phyloP scores from a whole-genome alignment of 2,113 vertebrate genomes.

The Hystrix brachyura region DNA sequence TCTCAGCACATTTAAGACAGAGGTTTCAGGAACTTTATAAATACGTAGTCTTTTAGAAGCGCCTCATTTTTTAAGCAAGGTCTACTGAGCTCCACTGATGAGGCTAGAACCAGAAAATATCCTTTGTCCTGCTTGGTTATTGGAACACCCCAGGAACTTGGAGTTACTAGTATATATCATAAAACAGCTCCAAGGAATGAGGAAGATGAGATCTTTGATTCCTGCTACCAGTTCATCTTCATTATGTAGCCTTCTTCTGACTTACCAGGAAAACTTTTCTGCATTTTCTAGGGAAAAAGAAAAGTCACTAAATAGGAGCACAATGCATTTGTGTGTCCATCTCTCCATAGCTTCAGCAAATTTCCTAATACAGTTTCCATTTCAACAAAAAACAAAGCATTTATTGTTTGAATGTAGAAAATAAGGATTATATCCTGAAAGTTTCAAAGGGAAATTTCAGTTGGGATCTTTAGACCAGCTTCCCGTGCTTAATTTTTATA shows the following conservation, averaged over 20 bases:
- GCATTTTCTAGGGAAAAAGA: constrained; percentile 37
- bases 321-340: neutral
- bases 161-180: neutral
- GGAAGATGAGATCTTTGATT: neutral
- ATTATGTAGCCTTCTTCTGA: neutral
- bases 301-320: constrained; percentile 34
- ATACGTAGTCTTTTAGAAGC: constrained; percentile 33
- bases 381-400: constrained; percentile 2
- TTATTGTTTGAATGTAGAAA: constrained; percentile 50
- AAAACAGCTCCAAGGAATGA: neutral
- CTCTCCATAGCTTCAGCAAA: constrained; percentile 65
- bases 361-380: neutral
- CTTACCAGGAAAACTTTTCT: constrained; percentile 52
- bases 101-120: neutral
- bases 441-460: constrained; percentile 68
- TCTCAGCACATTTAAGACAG: constrained; percentile 31
- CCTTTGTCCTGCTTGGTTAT: neutral
- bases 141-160: neutral
- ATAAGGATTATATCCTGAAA: constrained; percentile 26
- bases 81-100: neutral
- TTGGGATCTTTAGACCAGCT: constrained; percentile 67
- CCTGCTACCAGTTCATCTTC: neutral
- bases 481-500: constrained; percentile 59
- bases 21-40: constrained; percentile 46
- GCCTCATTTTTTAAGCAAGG: constrained; percentile 7